Base-by-base conservation (phyloP, 2,888 invertebrate species). In the Ophioninae sp. region DNA sequence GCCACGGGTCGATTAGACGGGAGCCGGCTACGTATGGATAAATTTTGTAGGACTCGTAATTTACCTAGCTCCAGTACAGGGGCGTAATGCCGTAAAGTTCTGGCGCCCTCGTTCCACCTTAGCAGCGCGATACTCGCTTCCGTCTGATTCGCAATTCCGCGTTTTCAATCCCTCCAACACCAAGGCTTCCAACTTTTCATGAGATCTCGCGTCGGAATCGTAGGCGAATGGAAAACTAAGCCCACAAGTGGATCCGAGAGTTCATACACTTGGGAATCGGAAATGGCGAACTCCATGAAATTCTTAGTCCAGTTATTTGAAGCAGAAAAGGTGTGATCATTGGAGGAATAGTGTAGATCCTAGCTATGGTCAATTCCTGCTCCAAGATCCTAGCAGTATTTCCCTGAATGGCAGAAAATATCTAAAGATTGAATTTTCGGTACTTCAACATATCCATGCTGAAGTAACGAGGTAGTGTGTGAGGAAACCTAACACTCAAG, bases 121-220 rank as follows among this genome's bases (percentile, higher is more conserved):
- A 23, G 39, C 67, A 23, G 20, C 37, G 44, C 72, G 72, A 63
- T 44, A 72, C 44, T 61, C 67, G 59, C 23, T 72, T 23, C 44
- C n/a, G 61, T 68, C 77, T 72, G 39, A 81, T 67, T 80, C 77
- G 69, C 68, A 67, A 79, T 76, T 79, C 72, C 39, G 58, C 64
- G 22, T 23, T 56, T 10, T 30, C 63, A 37, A 10, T 59, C 69
- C 22, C 39, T 17, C 39, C 22, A 17, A 6, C 73, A 13, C 61
- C 51, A 58, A 69, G 64, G 78, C 74, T 65, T 30, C 39, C 51
- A 51, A 82, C 56, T 69, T 63, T 68, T 58, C 69, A n/a, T 56
- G 22, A 44, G 41, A 56, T 13, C 56, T 30, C 13, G 17, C 41
- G 20, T 23, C 13, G 51, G 61, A 64, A 44, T n/a, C 41, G 58